Base-by-base conservation (phyloP, 2,888 invertebrate species). In the Lamproptera curius region DNA sequence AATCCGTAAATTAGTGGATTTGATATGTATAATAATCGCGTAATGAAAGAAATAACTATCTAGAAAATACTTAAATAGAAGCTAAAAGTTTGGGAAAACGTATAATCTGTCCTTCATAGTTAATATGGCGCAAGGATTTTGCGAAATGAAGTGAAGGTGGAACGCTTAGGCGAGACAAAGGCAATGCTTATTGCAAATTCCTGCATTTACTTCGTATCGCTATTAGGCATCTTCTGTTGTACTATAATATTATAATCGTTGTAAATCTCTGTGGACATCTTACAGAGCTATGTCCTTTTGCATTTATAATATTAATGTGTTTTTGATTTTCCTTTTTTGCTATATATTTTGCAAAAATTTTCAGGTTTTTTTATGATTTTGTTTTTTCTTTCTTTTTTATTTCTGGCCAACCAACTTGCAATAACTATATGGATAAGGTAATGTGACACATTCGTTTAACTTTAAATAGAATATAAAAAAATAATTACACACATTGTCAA, bases 181-280 rank as follows among this genome's bases (percentile, higher is more conserved):
- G 79, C 76, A 65, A 65, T 66, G 77, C 76, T 84, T 86, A 86
- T 86, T 86, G 84, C 81, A 74, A 79, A 85, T 84, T 85, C 85
- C 79, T 62, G 52, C 66, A 73, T 70, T 76, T 79, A 81, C 80
- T 76, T 82, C 72, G 64, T 68, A 66, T 64, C 61, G 70, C 75
- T 78, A 75, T 78, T 79, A 76, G 75, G 73, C 71, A 64, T 62
- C 67, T 67, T 71, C 65, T 67, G 70, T 71, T 64, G 73, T 76
- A 73, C 71, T 63, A 54, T 60, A 58, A 61, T 63, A 59, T 64
- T 62, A 61, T 63, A 61, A 62, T 59, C 57, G 58, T 56, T 53
- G 53, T 40, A 50, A 50, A 50, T 50, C 49, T 41, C 35, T 8
- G 20, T 11, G 31, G 17, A 23, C 28, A 11, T 13, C 49, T 44